A percentile compares a stretch with the other conserved stretches of the same genome.
Conservation (phyloP, 2,888 invertebrate species). For the Xanthostigma xanthostigma region DNA sequence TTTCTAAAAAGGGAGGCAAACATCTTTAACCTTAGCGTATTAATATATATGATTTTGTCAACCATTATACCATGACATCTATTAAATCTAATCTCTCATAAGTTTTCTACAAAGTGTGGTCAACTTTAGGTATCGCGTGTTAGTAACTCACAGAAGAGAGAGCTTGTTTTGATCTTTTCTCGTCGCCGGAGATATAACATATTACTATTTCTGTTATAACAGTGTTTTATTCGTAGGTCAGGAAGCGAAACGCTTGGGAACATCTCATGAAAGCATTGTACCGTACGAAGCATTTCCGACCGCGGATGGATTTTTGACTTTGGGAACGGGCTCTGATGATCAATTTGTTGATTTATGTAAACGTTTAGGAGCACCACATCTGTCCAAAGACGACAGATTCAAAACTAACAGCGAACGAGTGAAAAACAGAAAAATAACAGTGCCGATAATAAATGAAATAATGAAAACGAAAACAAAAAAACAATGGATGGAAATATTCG, state of each 20-base stretch:
- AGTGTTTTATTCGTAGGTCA: too few species aligned
- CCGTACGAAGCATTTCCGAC: constrained; percentile 87
- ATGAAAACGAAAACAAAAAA: constrained; percentile 46
- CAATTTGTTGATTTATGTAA: constrained; percentile 64
- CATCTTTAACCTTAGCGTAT: too few species aligned
- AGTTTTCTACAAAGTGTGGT: too few species aligned
- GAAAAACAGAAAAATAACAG: constrained; percentile 51
- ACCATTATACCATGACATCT: too few species aligned
- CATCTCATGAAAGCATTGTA: constrained; percentile 85
- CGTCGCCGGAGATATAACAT: too few species aligned
- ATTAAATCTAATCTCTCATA: too few species aligned
- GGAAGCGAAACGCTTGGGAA: constrained; percentile 75
- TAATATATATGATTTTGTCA: too few species aligned
- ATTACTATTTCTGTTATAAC: constrained; percentile 1
- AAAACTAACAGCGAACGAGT: constrained; percentile 62
- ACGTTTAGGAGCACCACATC: constrained; percentile 39
- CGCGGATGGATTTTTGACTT: constrained; percentile 65
- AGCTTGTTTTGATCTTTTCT: too few species aligned
- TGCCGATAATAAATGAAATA: constrained; percentile 42
- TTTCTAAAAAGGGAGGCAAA: too few species aligned
- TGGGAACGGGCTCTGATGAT: constrained; percentile 74
- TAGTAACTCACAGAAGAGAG: too few species aligned
- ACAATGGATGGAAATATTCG: constrained; percentile 61
- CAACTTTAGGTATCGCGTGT: too few species aligned
- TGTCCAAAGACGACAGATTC: constrained; percentile 50